Percentiles rank a stretch among this genome's conserved stretches.
Evolutionary conservation across 1,140 invertebrate genomes (phyloP).

Genomic region (Marisa cornuarietis): DNA sequence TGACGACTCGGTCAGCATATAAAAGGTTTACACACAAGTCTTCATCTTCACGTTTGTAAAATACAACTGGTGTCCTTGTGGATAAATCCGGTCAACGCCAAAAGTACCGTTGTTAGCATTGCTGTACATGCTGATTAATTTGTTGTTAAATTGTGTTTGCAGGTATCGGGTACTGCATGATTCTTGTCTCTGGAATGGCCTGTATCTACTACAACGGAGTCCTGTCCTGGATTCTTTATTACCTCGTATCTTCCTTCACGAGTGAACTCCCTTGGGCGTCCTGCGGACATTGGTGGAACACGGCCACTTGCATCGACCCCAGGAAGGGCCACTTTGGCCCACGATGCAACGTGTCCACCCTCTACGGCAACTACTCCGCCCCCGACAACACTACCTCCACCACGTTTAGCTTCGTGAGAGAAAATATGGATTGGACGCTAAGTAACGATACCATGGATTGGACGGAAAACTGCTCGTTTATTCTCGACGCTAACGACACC

Average conservation of each 20-base stretch:
- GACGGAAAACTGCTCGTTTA: not conserved
- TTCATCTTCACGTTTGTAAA: no score
- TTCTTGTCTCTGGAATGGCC: slow-evolving; percentile 42
- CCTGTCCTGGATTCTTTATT: slow-evolving; percentile 95
- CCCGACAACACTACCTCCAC: not conserved
- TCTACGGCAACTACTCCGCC: not conserved
- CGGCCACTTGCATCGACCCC: slow-evolving; percentile 65
- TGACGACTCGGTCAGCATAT: no score
- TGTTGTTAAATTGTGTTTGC: not conserved
- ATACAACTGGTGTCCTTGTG: no score
- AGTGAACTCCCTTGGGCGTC: slow-evolving; percentile 87
- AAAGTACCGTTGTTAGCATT: no score
- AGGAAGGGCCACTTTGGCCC: not conserved
- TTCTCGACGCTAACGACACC: not conserved
- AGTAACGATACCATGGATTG: not conserved
- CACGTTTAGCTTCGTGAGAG: not conserved
- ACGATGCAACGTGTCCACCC: not conserved
- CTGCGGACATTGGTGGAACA: slow-evolving; percentile 94
- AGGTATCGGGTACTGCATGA: slow-evolving; percentile 56
- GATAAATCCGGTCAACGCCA: no score
- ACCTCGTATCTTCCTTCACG: slow-evolving; percentile 72
- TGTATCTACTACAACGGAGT: slow-evolving; percentile 95
- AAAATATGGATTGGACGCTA: not conserved
- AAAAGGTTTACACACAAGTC: no score
- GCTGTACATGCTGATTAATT: no score